Conservation (phyloP, 2,113 vertebrate genomes). For the Beaufortia kweichowensis region DNA sequence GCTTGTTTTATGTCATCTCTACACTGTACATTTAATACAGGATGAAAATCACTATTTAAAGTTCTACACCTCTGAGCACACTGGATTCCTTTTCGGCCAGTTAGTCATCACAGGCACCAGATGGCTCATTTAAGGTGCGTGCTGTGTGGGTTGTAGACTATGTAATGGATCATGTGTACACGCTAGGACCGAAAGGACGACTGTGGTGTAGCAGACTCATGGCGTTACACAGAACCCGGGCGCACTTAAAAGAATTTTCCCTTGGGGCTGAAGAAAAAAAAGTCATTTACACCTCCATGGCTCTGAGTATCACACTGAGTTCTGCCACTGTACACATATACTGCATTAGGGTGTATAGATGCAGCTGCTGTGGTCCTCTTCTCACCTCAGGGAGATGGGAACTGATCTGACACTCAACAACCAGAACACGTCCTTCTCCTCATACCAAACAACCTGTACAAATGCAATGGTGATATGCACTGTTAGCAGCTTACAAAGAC, state of each 20-base stretch:
- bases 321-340: constrained; percentile 27
- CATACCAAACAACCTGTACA: background rate
- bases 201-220: constrained; percentile 19
- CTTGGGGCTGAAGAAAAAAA: constrained; percentile 33
- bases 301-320: constrained; percentile 9
- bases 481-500: background rate
- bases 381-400: background rate
- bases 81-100: constrained; percentile 27
- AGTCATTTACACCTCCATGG: constrained; percentile 39
- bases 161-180: constrained; percentile 12
- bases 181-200: background rate
- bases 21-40: background rate
- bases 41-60: background rate
- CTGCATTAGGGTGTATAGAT: constrained; percentile 12
- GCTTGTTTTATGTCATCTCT: background rate
- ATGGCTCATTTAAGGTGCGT: constrained; percentile 30
- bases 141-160: constrained; percentile 29
- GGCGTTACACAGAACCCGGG: constrained; percentile 21
- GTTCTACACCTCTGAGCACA: constrained; percentile 8
- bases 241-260: constrained; percentile 15
- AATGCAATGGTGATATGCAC: background rate
- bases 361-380: background rate
- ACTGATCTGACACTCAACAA: background rate
- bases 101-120: constrained; percentile 27
- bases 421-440: constrained; percentile 8